Evolutionary conservation across 1,140 invertebrate species (phyloP), one percentile per base, ranked within the genome.

Genomic region (Liolophura sinensis): DNA sequence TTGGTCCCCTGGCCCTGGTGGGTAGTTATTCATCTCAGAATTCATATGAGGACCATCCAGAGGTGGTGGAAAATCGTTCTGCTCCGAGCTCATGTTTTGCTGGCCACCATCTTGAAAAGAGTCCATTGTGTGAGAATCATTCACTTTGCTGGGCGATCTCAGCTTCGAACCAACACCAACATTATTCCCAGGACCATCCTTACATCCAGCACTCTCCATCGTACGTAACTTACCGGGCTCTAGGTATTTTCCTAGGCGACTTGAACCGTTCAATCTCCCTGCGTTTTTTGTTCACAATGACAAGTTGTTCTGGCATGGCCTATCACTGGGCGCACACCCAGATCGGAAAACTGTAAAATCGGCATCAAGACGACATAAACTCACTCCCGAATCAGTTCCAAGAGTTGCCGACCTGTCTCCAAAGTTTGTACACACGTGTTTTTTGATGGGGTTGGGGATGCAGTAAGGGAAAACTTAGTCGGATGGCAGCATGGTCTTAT

Each of bases 401-500:
- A 67, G 27, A 47, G 59, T 61, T 62, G 20, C 52, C 48, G 27
- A 60, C 22, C 55, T 48, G 46, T 60, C n/a, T 25, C 22, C 47
- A 63, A 49, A 68, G 20, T 71, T 55, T 61, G 65, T 68, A 75
- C 70, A 76, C 77, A 79, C 72, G 75, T 77, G 74, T 76, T 71
- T 71, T 69, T 68, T 67, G 68, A 69, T 70, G 66, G 65, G 68
- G 65, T 72, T 47, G 68, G 31, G 59, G 67, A 65, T 69, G 64
- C 67, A 73, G 67, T 71, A 73, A 61, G 65, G 67, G 67, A 72
- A 78, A 74, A 73, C 65, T 79, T 76, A 75, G 69, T 69, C 64
- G 69, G 71, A 71, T 74, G 75, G 76, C 77, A 80, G 78, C 78
- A 80, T 82, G 80, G 78, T 76, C 78, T 81, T 78, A 80, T 76